Evolutionary conservation across 2,888 invertebrate genomes (phyloP).

Genomic region (Campoplex nolae): DNA sequence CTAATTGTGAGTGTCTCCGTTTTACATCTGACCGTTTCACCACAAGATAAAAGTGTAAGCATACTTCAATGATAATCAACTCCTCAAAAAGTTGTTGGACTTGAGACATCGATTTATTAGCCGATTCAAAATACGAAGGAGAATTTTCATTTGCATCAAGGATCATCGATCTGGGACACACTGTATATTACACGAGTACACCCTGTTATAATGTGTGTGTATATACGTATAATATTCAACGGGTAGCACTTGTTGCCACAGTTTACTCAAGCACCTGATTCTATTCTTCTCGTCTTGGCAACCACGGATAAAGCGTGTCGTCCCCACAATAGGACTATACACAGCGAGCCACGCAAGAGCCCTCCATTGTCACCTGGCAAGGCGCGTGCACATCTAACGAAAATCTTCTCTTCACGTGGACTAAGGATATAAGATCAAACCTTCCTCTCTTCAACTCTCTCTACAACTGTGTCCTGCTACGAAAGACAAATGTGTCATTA

Average conservation of each 20-base stretch:
- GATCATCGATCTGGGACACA: neutral
- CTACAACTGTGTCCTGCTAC: neutral
- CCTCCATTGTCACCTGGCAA: conserved; percentile 50
- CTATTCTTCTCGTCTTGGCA: conserved; percentile 25
- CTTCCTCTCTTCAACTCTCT: neutral
- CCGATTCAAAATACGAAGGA: neutral
- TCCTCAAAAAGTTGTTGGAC: neutral
- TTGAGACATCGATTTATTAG: neutral
- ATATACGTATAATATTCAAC: neutral
- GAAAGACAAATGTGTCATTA: conserved; percentile 6
- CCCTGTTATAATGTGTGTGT: neutral
- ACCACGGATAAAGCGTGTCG: conserved; percentile 33
- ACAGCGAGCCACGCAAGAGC: conserved; percentile 6
- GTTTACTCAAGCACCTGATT: conserved; percentile 9
- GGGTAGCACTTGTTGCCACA: neutral
- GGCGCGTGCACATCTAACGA: conserved; percentile 53
- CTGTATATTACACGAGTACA: neutral
- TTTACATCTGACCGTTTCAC: neutral
- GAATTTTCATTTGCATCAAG: neutral
- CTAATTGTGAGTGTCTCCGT: neutral
- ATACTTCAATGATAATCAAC: neutral
- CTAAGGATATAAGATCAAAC: conserved; percentile 9
- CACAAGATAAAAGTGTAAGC: neutral
- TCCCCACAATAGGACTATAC: conserved; percentile 16
- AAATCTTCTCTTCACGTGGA: conserved; percentile 40